Evolutionary conservation across 2,888 invertebrate species (phyloP).

Genomic region (Archips crataeganus): DNA sequence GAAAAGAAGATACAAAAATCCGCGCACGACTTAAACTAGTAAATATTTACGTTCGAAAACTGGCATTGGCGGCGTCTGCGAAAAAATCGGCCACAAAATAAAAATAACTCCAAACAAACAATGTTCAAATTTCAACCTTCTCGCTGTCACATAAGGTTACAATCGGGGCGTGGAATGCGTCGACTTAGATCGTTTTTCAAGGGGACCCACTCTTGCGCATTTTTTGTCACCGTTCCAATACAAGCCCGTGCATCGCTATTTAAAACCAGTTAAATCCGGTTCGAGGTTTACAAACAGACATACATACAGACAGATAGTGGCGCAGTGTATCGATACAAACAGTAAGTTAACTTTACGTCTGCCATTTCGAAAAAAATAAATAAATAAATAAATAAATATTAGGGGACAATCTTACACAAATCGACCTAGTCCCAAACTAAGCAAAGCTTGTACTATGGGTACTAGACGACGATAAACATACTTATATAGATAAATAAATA

Average conservation of each 20-base stretch:
- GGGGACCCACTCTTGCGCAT: not conserved
- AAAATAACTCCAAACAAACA: not conserved
- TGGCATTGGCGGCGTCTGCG: not conserved
- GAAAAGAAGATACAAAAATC: not conserved
- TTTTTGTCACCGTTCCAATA: slow-evolving; percentile 40
- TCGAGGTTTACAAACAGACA: slow-evolving; percentile 35
- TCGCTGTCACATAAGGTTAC: not conserved
- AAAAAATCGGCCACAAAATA: not conserved
- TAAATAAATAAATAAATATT: too few species aligned
- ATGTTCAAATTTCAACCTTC: not conserved
- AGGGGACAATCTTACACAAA: too few species aligned
- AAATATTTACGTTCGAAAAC: not conserved
- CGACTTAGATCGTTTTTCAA: not conserved
- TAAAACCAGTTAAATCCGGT: slow-evolving; percentile 41
- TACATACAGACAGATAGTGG: slow-evolving; percentile 2
- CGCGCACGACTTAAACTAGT: not conserved
- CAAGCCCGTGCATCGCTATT: slow-evolving; percentile 25
- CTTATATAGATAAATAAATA: too few species aligned
- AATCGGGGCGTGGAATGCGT: not conserved
- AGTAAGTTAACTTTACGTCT: not conserved
- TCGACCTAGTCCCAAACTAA: too few species aligned
- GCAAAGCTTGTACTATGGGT: too few species aligned
- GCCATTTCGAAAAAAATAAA: too few species aligned
- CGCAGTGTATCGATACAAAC: not conserved
- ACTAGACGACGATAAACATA: too few species aligned